A percentile compares a stretch with the other conserved stretches of the same genome.
Conservation (phyloP, 2,113 vertebrate species). For the Coregonus clupeaformis region DNA sequence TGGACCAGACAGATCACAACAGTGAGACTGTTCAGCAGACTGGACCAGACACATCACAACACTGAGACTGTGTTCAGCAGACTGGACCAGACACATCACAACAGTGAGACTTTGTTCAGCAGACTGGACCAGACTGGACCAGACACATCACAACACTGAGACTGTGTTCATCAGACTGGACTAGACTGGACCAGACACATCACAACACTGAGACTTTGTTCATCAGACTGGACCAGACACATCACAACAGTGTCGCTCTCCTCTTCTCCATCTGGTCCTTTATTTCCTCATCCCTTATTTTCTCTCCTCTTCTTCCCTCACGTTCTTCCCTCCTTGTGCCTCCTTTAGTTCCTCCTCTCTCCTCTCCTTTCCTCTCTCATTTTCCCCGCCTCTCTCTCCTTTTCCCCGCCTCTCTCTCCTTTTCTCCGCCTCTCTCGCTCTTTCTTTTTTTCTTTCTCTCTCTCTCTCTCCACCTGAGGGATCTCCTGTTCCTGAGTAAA, state of each 20-base stretch:
- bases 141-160: slow-evolving; percentile 6
- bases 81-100: too few relatives aligned
- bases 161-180: not conserved
- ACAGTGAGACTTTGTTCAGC: too few relatives aligned
- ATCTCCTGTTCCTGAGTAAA: slow-evolving; percentile 52
- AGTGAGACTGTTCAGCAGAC: not conserved
- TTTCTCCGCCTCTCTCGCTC: not conserved
- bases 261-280: not conserved
- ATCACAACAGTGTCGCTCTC: not conserved
- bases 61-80: too few relatives aligned
- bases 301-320: too few relatives aligned
- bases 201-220: not conserved
- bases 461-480: slow-evolving; percentile 25
- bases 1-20: too few relatives aligned
- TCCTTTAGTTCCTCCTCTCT: too few relatives aligned
- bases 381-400: too few relatives aligned
- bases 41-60: not conserved
- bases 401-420: too few relatives aligned
- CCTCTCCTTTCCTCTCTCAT: too few relatives aligned
- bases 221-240: not conserved
- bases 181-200: not conserved
- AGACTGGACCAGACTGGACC: too few relatives aligned
- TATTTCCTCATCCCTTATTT: not conserved
- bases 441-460: not conserved
- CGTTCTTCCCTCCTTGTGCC: too few relatives aligned